Percentiles rank a stretch among this genome's conserved stretches.
These are phyloP conservation scores for Phyllostomus discolor DNA, from an alignment of 2,113 vertebrate species.

Conservation along the genomic window DNA sequence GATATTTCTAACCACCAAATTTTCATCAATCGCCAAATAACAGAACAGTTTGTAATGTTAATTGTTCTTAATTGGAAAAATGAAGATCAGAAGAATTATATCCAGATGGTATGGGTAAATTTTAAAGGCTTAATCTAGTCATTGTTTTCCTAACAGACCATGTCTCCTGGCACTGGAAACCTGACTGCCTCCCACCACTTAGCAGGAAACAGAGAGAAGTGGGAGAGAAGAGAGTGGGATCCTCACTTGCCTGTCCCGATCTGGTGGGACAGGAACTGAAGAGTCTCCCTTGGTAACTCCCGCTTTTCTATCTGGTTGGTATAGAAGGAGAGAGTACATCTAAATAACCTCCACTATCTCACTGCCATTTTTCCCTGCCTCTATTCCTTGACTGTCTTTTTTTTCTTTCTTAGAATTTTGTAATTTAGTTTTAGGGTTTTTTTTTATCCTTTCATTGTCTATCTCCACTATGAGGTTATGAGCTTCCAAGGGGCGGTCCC, in stretches of 20 bases:
- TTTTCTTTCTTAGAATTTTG: neutral
- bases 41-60: neutral
- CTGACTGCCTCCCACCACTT: neutral
- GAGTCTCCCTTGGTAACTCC: neutral
- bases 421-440: neutral
- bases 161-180: neutral
- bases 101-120: neutral
- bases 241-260: neutral
- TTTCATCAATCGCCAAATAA: neutral
- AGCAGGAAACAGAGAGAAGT: neutral
- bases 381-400: neutral
- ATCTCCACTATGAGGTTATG: neutral
- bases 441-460: neutral
- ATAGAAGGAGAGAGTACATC: neutral
- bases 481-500: no score
- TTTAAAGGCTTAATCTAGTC: neutral
- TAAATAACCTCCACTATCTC: neutral
- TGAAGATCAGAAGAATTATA: neutral
- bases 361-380: neutral
- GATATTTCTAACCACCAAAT: neutral
- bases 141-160: neutral
- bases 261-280: neutral
- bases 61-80: neutral
- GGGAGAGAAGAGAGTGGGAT: neutral
- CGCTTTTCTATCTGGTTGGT: neutral